phyloP scores from a whole-genome alignment of 2,113 vertebrate species.

The Balaeniceps rex region DNA sequence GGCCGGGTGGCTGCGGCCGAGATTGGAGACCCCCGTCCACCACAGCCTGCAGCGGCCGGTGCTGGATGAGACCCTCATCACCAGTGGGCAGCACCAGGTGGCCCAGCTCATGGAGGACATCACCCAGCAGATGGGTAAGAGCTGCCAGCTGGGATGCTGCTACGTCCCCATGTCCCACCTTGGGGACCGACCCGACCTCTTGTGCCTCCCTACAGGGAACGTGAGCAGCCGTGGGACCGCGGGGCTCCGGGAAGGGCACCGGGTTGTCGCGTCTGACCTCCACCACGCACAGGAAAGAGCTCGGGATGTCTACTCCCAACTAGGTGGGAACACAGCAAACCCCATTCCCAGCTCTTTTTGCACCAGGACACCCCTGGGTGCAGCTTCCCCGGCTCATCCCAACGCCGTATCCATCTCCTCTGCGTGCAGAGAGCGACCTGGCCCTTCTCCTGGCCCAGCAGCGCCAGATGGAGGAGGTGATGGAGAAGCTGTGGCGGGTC shows the following conservation, averaged over 20 bases:
- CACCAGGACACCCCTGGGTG: rapidly evolving
- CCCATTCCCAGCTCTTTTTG: neutral
- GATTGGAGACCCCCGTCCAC: constrained; percentile 64
- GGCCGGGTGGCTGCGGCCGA: constrained; percentile 54
- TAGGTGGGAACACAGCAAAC: neutral
- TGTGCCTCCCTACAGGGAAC: constrained; percentile 61
- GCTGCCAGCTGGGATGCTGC: rapidly evolving
- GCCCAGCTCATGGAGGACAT: constrained; percentile 75
- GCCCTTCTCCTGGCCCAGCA: constrained; percentile 75
- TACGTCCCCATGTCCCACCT: neutral
- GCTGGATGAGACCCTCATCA: constrained; percentile 75
- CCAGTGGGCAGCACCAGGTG: constrained; percentile 69
- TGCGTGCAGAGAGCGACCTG: constrained; percentile 62
- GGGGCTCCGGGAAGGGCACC: constrained; percentile 61
- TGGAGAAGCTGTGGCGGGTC: constrained; percentile 77
- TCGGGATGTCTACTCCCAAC: constrained; percentile 70
- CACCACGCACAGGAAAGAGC: constrained; percentile 59
- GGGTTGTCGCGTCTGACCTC: constrained; percentile 61
- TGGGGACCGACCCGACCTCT: neutral
- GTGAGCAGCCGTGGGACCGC: constrained; percentile 62
- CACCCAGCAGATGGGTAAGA: neutral
- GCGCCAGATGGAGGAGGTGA: constrained; percentile 66
- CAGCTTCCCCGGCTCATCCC: neutral
- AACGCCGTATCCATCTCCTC: rapidly evolving
- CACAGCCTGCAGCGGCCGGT: constrained; percentile 65